Evolutionary conservation across 2,888 invertebrate genomes (phyloP), one percentile per base, ranked within the genome.

Genomic region (Drosophila mimica): DNA sequence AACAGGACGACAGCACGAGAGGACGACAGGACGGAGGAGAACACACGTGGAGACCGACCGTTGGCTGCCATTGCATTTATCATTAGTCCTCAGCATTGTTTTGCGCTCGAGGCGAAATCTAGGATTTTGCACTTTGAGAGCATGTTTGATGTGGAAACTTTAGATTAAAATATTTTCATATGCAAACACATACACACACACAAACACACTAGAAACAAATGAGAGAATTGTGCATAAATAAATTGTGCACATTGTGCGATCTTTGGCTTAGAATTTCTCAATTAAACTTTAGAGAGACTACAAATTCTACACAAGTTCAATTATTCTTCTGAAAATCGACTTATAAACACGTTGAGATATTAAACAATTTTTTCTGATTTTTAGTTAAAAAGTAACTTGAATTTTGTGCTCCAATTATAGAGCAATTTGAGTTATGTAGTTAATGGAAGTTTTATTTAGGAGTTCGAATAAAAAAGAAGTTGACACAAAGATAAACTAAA

Each of bases 81-180:
- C 84, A 85, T 85, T 89, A 83, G 82, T 63, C 60, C 43, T 58
- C 51, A 74, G 76, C 81, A 86, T 81, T 86, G 84, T 86, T 86
- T 76, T 67, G 59, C 31, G 48, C 58, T 46, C 36, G 13, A 43
- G 38, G 70, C 57, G 73, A 58, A 73, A 67, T 74, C 57, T 66
- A 65, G 87, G 89, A 85, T 86, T 86, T 89, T 88, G 81, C 89
- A 74, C 72, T 74, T 74, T 80, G 78, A 71, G 70, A 74, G 69
- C 77, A 80, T 87, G 88, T 86, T 86, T 89, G 76, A 82, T 91
- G 90, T 87, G 80, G 83, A 91, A 91, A 91, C 89, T 90, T 91
- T 90, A 90, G 89, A 91, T 91, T 90, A 87, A 90, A 90, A 88
- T 89, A 86, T 88, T 88, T 88, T 88, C 80, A 68, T 74, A 85